A percentile compares a stretch with the other conserved stretches of the same genome.
Conservation (phyloP, 2,797 vertebrate species). For the Enteromius argenteus region DNA sequence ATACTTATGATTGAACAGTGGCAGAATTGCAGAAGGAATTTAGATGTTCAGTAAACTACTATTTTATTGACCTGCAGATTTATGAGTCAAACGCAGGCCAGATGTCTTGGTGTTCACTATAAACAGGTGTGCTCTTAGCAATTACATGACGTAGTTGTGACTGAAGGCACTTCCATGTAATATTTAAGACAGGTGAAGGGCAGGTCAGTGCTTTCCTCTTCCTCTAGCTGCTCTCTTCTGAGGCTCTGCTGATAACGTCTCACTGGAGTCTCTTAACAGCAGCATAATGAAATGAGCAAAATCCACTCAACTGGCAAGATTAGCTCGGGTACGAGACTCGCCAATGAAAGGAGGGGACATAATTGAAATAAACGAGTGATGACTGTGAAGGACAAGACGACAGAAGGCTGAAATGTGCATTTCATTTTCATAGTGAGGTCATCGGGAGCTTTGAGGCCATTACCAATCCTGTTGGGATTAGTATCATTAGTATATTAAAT, state of each 20-base stretch:
- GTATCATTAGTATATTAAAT: neutral
- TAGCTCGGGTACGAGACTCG: slow-evolving; percentile 41
- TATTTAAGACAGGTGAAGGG: slow-evolving; percentile 68
- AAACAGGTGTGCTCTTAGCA: slow-evolving; percentile 35
- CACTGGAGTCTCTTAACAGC: slow-evolving; percentile 67
- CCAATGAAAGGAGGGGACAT: slow-evolving; percentile 58
- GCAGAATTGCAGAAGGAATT: neutral
- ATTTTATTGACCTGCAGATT: neutral
- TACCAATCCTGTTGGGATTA: slow-evolving; percentile 4
- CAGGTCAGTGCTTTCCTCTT: slow-evolving; percentile 61
- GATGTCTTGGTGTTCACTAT: neutral
- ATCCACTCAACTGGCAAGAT: slow-evolving; percentile 58
- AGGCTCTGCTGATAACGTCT: slow-evolving; percentile 17
- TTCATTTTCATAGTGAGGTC: slow-evolving; percentile 41
- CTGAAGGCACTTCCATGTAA: neutral
- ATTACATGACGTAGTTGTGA: neutral
- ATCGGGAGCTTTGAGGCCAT: neutral
- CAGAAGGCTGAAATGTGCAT: slow-evolving; percentile 40
- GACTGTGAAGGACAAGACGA: slow-evolving; percentile 58
- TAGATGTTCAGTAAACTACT: neutral
- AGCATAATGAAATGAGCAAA: slow-evolving; percentile 74
- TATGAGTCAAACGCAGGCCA: neutral
- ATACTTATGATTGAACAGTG: neutral
- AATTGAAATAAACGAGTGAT: slow-evolving; percentile 74
- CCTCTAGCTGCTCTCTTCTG: neutral